Base-by-base conservation (phyloP, 2,888 invertebrate genomes). In the Galerucella nymphaeae region DNA sequence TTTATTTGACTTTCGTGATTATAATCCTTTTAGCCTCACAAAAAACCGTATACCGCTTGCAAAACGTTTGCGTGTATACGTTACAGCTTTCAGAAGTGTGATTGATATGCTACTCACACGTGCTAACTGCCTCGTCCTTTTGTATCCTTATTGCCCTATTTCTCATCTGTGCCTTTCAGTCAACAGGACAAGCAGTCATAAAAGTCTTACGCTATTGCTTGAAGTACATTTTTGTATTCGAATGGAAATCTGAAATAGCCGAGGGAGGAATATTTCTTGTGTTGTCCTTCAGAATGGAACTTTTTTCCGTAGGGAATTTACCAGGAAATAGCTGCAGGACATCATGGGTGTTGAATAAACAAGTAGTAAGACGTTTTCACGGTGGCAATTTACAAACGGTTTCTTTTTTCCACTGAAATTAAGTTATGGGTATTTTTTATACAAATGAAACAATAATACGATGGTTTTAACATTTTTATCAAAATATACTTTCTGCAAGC, bases 91-190 rank as follows among this genome's bases (percentile, higher is more conserved):
- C 76, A 71, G 75, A 70, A 76, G 72, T 73, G 75, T 78, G 81
- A 83, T 82, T 82, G 83, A 82, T 82, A 76, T 66, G 74, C 74
- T 70, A 77, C 80, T 82, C n/a, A 81, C 82, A 80, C 81, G 82
- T 79, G 82, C 78, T 83, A 82, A 83, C 80, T 82, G 81, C 81
- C 79, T 78, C 78, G 77, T 81, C 80, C 80, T 82, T 81, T 80
- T 81, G 78, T 75, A 59, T 78, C 77, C 79, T 82, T 82, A 83
- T 83, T 82, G 81, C 78, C 73, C 80, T 75, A 83, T 83, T 83
- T 83, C 79, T 83, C 82, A 82, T 76, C 76, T 74, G 67, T 61
- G 65, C 70, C 64, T 71, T 71, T 74, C 61, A 63, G 75, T 64
- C 65, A 72, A 70, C 66, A 74, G 69, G 70, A 71, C 71, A 66